A percentile compares a stretch with the other conserved stretches of the same genome.
These are phyloP conservation scores for Fulmarus glacialis DNA, from an alignment of 2,113 vertebrate species.

Conservation along the genomic window DNA sequence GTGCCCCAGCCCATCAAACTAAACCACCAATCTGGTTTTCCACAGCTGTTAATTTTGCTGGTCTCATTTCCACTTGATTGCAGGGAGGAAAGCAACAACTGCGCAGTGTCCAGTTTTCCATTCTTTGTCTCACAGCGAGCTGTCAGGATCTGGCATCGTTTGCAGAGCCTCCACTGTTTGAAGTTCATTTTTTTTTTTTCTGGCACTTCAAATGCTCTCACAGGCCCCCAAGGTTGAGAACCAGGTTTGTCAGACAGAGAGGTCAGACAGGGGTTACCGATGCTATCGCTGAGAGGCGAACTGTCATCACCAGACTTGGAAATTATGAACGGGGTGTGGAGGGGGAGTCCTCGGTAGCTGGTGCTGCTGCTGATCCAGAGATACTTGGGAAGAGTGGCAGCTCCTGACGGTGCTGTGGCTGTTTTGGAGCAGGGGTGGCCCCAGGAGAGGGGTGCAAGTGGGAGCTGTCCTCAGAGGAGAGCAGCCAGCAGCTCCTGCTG, in stretches of 20 bases:
- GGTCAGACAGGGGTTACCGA: slow-evolving; percentile 49
- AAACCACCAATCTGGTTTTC: slow-evolving; percentile 60
- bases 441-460: neutral
- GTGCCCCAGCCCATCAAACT: slow-evolving; percentile 25
- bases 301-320: neutral
- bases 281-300: slow-evolving; percentile 13
- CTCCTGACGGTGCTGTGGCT: neutral
- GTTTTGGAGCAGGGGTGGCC: neutral
- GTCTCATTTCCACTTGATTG: slow-evolving; percentile 2
- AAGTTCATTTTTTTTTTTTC: neutral
- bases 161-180: slow-evolving; percentile 22
- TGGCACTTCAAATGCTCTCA: slow-evolving; percentile 38
- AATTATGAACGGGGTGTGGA: neutral
- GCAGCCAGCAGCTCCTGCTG: neutral
- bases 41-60: slow-evolving; percentile 52
- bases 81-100: slow-evolving; percentile 33
- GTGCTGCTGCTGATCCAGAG: neutral
- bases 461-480: neutral
- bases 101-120: slow-evolving; percentile 30
- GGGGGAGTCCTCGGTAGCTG: neutral
- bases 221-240: slow-evolving; percentile 20
- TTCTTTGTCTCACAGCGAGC: slow-evolving; percentile 23
- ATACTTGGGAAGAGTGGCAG: neutral
- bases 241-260: slow-evolving; percentile 20
- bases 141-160: slow-evolving; percentile 36